These are phyloP conservation scores for Cliona cf. orientalis DNA, from an alignment of 37 sponge, comb jelly and placozoan genomes.

Conservation along the genomic window DNA sequence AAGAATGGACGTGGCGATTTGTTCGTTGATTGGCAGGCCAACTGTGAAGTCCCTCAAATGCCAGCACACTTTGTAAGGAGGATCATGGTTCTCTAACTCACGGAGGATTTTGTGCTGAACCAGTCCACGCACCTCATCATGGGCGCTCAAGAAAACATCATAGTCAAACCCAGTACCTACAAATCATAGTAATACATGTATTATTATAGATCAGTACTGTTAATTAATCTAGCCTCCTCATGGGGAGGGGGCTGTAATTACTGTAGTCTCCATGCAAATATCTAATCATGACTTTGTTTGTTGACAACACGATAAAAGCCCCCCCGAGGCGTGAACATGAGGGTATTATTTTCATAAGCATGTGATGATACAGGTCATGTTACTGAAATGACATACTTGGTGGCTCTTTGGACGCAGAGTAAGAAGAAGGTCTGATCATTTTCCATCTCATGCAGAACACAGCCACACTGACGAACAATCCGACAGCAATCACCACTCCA, in stretches of 20 bases:
- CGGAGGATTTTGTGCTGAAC: conserved; percentile 15
- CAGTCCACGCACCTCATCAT: conserved; percentile 22
- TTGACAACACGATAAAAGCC: too few species aligned
- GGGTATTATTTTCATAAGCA: too few species aligned
- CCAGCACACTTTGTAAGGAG: conserved; percentile 42
- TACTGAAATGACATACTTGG: too few species aligned
- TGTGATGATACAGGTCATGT: too few species aligned
- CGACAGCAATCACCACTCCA: too few species aligned
- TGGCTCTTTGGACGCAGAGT: too few species aligned
- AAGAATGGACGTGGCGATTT: conserved; percentile 29
- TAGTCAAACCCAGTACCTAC: conserved; percentile 15
- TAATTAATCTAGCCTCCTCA: background rate
- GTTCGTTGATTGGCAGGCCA: conserved; percentile 18
- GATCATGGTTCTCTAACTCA: conserved; percentile 14
- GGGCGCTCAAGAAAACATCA: conserved; percentile 46
- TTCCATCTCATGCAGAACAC: too few species aligned
- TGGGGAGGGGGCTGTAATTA: background rate
- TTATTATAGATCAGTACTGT: background rate
- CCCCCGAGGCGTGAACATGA: too few species aligned
- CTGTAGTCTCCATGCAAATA: background rate
- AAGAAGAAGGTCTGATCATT: too few species aligned
- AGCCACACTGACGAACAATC: too few species aligned
- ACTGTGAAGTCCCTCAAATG: conserved; percentile 40
- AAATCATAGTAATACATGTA: background rate
- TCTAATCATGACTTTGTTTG: background rate